Base-by-base conservation (phyloP, 1,140 invertebrate genomes). In the Nasonia giraulti region DNA sequence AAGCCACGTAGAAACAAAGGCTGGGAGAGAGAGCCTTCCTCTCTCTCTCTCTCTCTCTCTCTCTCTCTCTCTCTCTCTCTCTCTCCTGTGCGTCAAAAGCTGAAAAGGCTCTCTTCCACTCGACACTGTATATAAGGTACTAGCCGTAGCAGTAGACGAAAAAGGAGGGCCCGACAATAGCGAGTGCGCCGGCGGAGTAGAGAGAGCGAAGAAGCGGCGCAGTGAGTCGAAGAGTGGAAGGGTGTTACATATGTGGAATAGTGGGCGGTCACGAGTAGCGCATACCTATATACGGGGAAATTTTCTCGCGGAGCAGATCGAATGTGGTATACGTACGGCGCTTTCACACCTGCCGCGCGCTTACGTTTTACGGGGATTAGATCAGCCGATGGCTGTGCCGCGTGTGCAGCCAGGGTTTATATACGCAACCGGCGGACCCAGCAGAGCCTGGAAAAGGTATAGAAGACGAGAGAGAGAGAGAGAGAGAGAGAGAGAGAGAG, bases 311-410 rank as follows among this genome's bases (percentile, higher is more conserved):
- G 31, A 50, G 55, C 8, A 83, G 82, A 87, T 87, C 86, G 40
- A 85, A 80, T 75, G 69, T 80, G 33, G 33, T 82, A 6, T 62
- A 62, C 33, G 20, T 62, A 62, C 33, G 33, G 0, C 17, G 83
- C 86, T 83, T 88, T 88, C 87, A 86, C 87, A 88, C 88, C 87
- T 89, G 88, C 82, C 84, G 33, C 79, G 50, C 40, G 74, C 78
- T 75, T 31, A 44, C 37, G 68, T 12, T 44, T 20, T 44, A 66
- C 82, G 85, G 78, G 85, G 88, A 86, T 88, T 87, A 86, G 87
- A 89, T 89, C 82, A 71, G 83, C 76, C 80, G 85, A 84, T 86
- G 31, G 80, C 10, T 75, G 27, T 37, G 50, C 17, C 68, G 5
- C 10, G 6, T n/a, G 73, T 14, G 7, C 55, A 1, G 14, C 55